These are phyloP conservation scores for Neogale vison DNA, from an alignment of 2,113 vertebrate species.

Conservation along the genomic window DNA sequence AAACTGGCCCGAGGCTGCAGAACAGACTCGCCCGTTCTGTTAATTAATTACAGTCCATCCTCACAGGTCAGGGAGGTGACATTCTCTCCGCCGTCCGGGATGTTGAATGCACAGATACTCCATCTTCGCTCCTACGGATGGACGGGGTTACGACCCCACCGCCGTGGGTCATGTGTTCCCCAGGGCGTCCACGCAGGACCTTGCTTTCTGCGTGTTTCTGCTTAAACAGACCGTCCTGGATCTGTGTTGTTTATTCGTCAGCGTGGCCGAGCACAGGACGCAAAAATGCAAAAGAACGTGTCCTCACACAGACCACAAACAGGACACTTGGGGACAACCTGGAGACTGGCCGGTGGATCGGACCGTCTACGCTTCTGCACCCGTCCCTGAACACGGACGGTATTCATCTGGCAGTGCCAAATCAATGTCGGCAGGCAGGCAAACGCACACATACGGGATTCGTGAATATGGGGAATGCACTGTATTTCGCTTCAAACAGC, in stretches of 20 bases:
- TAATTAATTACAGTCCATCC: not conserved
- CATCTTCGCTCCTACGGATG: not conserved
- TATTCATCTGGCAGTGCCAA: not conserved
- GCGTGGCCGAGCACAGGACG: not conserved
- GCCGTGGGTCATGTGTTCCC: not conserved
- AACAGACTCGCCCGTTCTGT: not conserved
- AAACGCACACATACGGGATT: not conserved
- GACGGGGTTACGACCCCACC: not conserved
- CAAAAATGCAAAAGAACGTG: not conserved
- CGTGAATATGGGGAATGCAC: not conserved
- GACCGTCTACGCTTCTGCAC: not conserved
- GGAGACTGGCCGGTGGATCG: not conserved
- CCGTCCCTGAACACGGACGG: not conserved
- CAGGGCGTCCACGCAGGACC: no score
- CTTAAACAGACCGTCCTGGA: no score
- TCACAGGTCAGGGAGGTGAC: not conserved
- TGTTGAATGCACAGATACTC: not conserved
- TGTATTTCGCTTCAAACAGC: not conserved
- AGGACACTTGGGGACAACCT: not conserved
- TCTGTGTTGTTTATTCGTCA: not conserved
- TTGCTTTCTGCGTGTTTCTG: not conserved
- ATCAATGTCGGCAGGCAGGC: not conserved
- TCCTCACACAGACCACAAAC: not conserved
- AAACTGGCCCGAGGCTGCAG: not conserved
- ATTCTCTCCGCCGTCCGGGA: fast-evolving